Evolutionary conservation across 1,140 invertebrate species (phyloP).

Genomic region (Drosophila elegans): DNA sequence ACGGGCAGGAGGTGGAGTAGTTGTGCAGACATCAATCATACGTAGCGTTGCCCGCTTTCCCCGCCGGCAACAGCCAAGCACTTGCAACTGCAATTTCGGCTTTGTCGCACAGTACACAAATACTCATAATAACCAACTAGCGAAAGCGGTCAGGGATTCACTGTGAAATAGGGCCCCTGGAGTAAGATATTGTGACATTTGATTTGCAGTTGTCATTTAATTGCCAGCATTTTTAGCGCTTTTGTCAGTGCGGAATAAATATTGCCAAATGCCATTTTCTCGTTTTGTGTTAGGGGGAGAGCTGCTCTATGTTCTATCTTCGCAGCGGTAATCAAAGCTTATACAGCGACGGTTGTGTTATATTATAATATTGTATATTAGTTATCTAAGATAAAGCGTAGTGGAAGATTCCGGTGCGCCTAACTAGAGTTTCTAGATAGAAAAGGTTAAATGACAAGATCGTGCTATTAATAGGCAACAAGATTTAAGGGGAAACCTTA

Average conservation of each 20-base stretch:
- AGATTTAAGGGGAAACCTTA: too few relatives aligned
- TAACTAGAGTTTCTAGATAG: conserved; percentile 2
- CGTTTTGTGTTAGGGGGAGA: neutral
- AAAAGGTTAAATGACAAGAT: too few relatives aligned
- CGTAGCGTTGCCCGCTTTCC: conserved; percentile 57
- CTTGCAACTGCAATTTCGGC: conserved; percentile 35
- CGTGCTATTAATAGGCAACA: too few relatives aligned
- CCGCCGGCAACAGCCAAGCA: conserved; percentile 17
- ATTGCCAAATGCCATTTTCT: conserved; percentile 17
- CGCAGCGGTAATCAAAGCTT: neutral
- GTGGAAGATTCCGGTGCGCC: neutral
- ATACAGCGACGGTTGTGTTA: neutral
- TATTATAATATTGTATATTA: too few relatives aligned
- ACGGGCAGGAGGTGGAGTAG: conserved; percentile 8
- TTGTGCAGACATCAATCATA: conserved; percentile 64
- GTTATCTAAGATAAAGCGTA: neutral
- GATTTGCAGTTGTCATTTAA: conserved; percentile 63
- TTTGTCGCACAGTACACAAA: conserved; percentile 68
- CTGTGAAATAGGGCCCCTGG: neutral
- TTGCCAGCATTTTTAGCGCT: conserved; percentile 60
- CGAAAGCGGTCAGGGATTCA: neutral
- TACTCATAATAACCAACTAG: conserved; percentile 74
- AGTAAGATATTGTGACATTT: conserved; percentile 30
- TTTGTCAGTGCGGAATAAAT: conserved; percentile 35
- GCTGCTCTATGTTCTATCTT: conserved; percentile 16